Evolutionary conservation across 2,113 vertebrate species (phyloP).

Genomic region (Vombatus ursinus): DNA sequence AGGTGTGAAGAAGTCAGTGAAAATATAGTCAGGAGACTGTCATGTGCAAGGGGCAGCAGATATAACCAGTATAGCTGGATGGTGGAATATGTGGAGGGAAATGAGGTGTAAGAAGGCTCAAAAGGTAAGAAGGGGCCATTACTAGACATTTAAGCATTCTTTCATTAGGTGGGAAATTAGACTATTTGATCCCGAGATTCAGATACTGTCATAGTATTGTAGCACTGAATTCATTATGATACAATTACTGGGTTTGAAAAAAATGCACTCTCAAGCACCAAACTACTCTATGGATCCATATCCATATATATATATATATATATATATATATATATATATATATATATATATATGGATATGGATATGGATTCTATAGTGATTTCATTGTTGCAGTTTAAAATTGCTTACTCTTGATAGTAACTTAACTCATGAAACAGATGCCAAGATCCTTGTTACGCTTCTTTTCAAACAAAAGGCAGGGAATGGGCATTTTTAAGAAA

Average conservation of each 20-base stretch:
- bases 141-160: background rate
- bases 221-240: background rate
- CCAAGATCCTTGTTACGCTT: background rate
- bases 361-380: too few species aligned
- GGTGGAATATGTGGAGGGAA: background rate
- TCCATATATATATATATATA: too few species aligned
- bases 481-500: background rate
- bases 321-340: too few species aligned
- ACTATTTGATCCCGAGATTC: background rate
- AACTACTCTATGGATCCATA: too few species aligned
- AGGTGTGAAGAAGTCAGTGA: background rate
- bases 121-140: background rate
- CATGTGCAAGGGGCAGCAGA: too few species aligned
- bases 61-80: background rate
- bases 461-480: background rate
- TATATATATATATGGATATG: too few species aligned
- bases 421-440: background rate
- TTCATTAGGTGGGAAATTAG: background rate
- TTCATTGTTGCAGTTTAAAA: too few species aligned
- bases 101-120: background rate
- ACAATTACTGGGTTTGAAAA: background rate
- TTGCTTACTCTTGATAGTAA: background rate
- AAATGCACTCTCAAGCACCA: too few species aligned
- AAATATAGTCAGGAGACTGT: too few species aligned
- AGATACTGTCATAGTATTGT: background rate